These are phyloP conservation scores for Dinomys branickii DNA, from an alignment of 2,113 vertebrate genomes.

Conservation along the genomic window DNA sequence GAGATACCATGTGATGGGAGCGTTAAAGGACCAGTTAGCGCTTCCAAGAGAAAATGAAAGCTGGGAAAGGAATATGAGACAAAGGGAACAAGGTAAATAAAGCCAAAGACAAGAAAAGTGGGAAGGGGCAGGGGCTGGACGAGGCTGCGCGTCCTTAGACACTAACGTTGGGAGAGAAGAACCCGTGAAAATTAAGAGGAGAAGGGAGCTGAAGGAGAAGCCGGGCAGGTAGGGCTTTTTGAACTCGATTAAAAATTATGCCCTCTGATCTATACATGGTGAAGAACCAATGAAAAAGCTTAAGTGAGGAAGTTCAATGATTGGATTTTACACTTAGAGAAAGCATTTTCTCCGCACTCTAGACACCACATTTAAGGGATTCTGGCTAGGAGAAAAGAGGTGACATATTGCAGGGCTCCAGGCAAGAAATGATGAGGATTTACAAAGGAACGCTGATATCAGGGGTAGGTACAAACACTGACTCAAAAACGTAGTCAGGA, in stretches of 20 bases:
- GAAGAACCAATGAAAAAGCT: not conserved
- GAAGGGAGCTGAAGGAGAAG: not conserved
- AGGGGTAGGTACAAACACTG: not conserved
- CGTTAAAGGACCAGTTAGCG: not conserved
- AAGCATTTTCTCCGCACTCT: not conserved
- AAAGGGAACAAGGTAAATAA: not conserved
- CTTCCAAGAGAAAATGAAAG: not conserved
- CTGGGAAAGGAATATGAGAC: not conserved
- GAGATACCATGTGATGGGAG: not conserved
- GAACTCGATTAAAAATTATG: not conserved
- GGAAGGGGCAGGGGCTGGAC: not conserved
- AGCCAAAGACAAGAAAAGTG: not conserved
- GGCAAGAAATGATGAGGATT: not conserved
- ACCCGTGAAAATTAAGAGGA: not conserved
- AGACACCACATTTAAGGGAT: not conserved
- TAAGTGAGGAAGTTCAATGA: not conserved
- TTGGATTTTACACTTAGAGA: not conserved
- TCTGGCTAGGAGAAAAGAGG: not conserved
- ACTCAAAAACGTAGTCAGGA: not conserved
- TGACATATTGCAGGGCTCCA: rapidly evolving
- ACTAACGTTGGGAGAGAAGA: not conserved
- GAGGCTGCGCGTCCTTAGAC: not conserved
- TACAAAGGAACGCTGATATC: rapidly evolving
- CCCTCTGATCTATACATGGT: not conserved
- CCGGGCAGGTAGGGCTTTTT: not conserved